Evolutionary conservation across 30 jellyfish, hydroid and myxozoan genomes (phyloP).

Genomic region (Phacellophora camtschatica): DNA sequence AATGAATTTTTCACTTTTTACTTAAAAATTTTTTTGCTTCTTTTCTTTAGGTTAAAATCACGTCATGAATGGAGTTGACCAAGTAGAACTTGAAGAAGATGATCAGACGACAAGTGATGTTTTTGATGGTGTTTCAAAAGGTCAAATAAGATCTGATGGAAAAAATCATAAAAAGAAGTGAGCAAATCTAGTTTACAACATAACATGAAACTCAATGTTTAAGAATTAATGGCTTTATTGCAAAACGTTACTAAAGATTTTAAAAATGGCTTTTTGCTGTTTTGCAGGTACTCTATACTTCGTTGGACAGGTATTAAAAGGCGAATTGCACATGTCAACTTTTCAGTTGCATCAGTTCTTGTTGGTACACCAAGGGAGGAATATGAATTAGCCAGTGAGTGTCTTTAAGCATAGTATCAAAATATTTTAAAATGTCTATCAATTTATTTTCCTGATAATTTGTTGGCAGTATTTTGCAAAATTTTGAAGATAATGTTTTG

Average conservation of each 20-base stretch:
- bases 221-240: too few species aligned
- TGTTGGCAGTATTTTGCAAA: too few species aligned
- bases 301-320: conserved; percentile 53
- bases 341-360: conserved; percentile 70
- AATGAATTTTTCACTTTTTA: too few species aligned
- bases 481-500: too few species aligned
- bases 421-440: not conserved
- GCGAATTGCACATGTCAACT: conserved; percentile 57
- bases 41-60: not conserved
- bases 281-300: conserved; percentile 37
- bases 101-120: conserved; percentile 24
- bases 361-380: conserved; percentile 80
- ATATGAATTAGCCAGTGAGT: conserved; percentile 62
- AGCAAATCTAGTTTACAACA: not conserved
- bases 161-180: not conserved
- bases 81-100: conserved; percentile 28
- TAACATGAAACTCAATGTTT: not conserved
- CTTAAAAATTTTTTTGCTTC: too few species aligned
- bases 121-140: not conserved
- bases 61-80: not conserved
- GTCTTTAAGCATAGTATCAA: not conserved
- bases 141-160: not conserved
- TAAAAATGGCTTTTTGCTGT: not conserved
- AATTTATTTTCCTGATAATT: not conserved
- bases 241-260: not conserved